Percentiles rank a stretch among this genome's conserved stretches.
Evolutionary conservation across 2,888 invertebrate genomes (phyloP).

Genomic region (Aethes cnicana): DNA sequence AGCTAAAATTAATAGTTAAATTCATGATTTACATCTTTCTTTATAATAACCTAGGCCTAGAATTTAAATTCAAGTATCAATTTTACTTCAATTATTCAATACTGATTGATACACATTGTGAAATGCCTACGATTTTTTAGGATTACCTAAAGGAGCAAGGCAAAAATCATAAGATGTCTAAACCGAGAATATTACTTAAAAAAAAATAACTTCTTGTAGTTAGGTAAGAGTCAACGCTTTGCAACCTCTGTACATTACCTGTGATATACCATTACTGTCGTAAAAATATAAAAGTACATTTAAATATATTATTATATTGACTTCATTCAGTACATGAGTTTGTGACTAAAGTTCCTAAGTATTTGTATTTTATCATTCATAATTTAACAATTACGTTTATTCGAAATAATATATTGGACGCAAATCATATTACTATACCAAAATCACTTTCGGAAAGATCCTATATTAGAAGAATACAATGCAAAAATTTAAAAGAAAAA

Average conservation of each 20-base stretch:
- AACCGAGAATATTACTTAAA: too few relatives aligned
- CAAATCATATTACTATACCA: constrained; percentile 11
- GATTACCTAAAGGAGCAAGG: too few relatives aligned
- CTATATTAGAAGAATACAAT: not conserved
- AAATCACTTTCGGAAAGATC: not conserved
- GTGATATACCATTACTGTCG: constrained; percentile 2
- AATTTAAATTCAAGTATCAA: too few relatives aligned
- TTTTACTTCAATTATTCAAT: too few relatives aligned
- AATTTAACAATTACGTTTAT: too few relatives aligned
- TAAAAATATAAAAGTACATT: constrained; percentile 30
- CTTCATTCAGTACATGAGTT: constrained; percentile 16
- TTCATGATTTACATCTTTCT: too few relatives aligned
- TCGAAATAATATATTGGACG: constrained; percentile 4
- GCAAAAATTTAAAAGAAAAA: not conserved
- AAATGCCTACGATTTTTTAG: too few relatives aligned
- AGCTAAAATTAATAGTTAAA: too few relatives aligned
- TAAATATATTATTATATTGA: constrained; percentile 29
- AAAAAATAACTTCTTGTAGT: too few relatives aligned
- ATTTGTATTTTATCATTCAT: not conserved
- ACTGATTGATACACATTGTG: too few relatives aligned
- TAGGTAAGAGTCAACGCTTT: not conserved
- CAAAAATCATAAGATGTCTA: too few relatives aligned
- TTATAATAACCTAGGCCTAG: constrained; percentile 20
- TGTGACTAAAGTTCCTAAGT: constrained; percentile 11
- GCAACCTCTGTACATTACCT: not conserved